phyloP scores from a whole-genome alignment of 2,797 vertebrate species.

The Tadarida brasiliensis region DNA sequence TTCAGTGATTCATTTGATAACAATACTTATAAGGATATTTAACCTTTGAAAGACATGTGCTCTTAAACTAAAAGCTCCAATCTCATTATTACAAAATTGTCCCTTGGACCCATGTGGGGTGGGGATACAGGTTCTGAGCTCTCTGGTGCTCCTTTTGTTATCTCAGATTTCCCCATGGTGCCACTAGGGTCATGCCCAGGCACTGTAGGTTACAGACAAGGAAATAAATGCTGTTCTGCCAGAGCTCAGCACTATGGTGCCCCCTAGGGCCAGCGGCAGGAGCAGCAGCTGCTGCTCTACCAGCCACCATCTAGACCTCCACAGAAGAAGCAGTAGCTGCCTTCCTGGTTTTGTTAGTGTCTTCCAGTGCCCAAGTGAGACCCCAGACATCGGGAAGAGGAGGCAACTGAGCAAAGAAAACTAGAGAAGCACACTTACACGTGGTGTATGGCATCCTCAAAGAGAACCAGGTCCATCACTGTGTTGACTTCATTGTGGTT shows the following conservation, averaged over 20 bases:
- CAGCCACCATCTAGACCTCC: neutral
- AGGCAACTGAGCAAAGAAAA: neutral
- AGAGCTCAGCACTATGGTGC: neutral
- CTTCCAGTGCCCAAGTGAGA: neutral
- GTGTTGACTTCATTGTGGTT: conserved; percentile 95
- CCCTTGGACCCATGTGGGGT: neutral
- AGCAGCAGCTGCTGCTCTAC: neutral
- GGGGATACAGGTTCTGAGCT: neutral
- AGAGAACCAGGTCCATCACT: conserved; percentile 94
- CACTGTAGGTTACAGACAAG: neutral
- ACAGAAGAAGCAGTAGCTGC: neutral
- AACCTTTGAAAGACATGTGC: neutral
- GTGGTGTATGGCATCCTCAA: conserved; percentile 96
- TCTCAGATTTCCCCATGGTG: neutral
- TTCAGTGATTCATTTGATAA: neutral
- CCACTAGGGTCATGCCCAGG: neutral
- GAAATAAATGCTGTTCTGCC: neutral
- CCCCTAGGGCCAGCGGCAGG: neutral
- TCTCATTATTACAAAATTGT: neutral
- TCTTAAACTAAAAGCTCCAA: neutral
- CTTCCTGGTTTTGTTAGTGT: neutral
- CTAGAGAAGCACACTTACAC: conserved; percentile 89
- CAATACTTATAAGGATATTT: neutral
- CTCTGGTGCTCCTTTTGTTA: neutral
- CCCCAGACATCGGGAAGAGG: neutral